These are phyloP conservation scores for Drosophila watanabei DNA, from an alignment of 1,140 invertebrate genomes.

Conservation along the genomic window DNA sequence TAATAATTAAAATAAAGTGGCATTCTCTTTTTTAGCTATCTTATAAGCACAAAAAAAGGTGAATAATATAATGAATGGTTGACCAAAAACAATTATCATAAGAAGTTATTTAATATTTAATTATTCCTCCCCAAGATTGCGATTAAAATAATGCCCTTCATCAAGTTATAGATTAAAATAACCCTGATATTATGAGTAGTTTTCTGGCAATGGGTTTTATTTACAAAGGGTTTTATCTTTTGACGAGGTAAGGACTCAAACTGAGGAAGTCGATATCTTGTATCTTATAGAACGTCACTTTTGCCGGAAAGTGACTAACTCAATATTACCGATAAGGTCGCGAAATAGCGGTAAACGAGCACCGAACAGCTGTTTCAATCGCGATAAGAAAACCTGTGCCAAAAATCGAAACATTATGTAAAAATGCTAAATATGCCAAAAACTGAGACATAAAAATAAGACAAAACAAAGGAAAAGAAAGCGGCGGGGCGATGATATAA, in stretches of 20 bases:
- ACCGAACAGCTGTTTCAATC: conserved; percentile 57
- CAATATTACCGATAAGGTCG: conserved; percentile 21
- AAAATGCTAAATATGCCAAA: conserved; percentile 59
- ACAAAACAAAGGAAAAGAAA: conserved; percentile 63
- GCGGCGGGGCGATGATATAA: conserved; percentile 69
- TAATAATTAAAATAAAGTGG: background rate
- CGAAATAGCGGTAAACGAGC: conserved; percentile 23
- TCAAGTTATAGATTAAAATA: conserved; percentile 1
- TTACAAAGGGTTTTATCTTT: background rate
- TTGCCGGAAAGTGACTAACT: conserved; percentile 33
- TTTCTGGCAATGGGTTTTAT: conserved; percentile 2
- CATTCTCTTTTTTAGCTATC: background rate
- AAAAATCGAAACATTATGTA: conserved; percentile 54
- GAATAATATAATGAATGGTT: background rate
- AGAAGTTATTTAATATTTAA: no score
- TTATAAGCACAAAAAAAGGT: background rate
- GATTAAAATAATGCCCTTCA: background rate
- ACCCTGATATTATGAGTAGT: background rate
- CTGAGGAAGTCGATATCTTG: conserved; percentile 21
- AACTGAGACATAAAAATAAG: conserved; percentile 19
- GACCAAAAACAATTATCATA: background rate
- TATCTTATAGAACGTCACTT: conserved; percentile 35
- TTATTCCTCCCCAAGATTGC: background rate
- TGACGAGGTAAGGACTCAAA: no score
- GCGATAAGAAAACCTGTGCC: conserved; percentile 22